These are phyloP conservation scores for Catharus minimus DNA, from an alignment of 2,113 vertebrate genomes.

Conservation along the genomic window DNA sequence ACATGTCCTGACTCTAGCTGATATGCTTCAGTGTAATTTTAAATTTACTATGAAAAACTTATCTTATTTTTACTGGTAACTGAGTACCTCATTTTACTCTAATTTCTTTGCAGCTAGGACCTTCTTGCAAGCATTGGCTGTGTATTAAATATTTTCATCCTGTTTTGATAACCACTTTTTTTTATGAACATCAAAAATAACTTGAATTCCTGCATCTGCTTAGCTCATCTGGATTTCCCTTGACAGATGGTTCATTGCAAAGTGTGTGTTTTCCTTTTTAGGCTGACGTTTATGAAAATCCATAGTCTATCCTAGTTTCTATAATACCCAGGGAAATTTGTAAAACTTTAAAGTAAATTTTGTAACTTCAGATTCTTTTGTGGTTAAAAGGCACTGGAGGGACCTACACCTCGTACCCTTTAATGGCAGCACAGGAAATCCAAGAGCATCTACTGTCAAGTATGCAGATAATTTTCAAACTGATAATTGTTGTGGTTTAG, in stretches of 20 bases:
- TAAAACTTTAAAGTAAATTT: conserved; percentile 48
- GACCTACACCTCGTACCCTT: background rate
- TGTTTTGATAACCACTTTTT: conserved; percentile 57
- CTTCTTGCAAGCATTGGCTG: background rate
- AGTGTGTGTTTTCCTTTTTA: conserved; percentile 63
- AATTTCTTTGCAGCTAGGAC: conserved; percentile 13
- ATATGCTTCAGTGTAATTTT: background rate
- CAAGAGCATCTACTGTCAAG: background rate
- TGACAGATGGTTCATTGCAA: conserved; percentile 65
- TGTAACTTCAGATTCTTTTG: conserved; percentile 9
- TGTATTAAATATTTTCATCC: conserved; percentile 48
- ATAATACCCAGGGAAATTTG: conserved; percentile 29
- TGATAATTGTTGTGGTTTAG: background rate
- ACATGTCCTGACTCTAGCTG: background rate
- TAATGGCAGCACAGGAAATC: conserved; percentile 7
- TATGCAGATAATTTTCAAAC: background rate
- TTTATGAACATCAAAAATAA: conserved; percentile 60
- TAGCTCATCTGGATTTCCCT: conserved; percentile 69
- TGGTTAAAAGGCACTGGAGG: conserved; percentile 20
- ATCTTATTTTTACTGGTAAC: background rate
- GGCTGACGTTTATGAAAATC: conserved; percentile 70
- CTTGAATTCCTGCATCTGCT: conserved; percentile 70
- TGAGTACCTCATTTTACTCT: background rate
- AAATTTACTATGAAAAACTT: background rate
- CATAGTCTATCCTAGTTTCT: conserved; percentile 44